A percentile compares a stretch with the other conserved stretches of the same genome.
phyloP scores from a whole-genome alignment of 2,797 vertebrate genomes.

The Gymnodraco acuticeps region DNA sequence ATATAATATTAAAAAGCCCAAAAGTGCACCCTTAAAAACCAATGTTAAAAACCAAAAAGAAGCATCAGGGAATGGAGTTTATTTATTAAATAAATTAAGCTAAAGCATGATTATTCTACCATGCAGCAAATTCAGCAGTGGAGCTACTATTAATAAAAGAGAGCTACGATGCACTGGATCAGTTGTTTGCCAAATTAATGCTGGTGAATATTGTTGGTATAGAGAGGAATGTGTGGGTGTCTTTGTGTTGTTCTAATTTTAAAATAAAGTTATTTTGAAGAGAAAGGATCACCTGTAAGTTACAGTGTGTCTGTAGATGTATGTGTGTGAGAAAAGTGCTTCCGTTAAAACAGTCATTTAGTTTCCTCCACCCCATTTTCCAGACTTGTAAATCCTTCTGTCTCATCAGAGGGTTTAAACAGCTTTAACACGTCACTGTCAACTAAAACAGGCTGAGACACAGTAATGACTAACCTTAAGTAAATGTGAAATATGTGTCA shows the following conservation, averaged over 20 bases:
- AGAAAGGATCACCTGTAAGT: conserved; percentile 11
- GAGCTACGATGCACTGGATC: conserved; percentile 68
- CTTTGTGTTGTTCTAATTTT: conserved; percentile 16
- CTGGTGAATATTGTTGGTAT: conserved; percentile 29
- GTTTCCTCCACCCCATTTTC: conserved; percentile 70
- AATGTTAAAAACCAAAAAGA: neutral
- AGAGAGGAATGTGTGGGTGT: neutral
- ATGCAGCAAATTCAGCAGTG: neutral
- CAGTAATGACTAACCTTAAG: neutral
- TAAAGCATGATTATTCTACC: neutral
- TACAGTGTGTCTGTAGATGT: neutral
- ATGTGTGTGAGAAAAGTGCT: conserved; percentile 49
- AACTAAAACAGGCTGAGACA: conserved; percentile 41
- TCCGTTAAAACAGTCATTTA: conserved; percentile 58
- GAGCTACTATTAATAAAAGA: neutral
- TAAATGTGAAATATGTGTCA: conserved; percentile 5
- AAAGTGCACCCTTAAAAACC: neutral
- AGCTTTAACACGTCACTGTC: conserved; percentile 50
- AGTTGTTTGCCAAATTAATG: conserved; percentile 8
- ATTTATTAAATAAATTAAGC: neutral
- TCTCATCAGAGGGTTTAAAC: conserved; percentile 66
- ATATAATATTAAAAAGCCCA: too few species aligned
- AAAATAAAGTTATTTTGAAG: conserved; percentile 64
- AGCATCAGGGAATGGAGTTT: neutral
- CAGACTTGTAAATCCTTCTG: conserved; percentile 72